Percentiles rank a stretch among this genome's conserved stretches.
Conservation (phyloP, 2,888 invertebrate genomes). For the Dione vanillae region DNA sequence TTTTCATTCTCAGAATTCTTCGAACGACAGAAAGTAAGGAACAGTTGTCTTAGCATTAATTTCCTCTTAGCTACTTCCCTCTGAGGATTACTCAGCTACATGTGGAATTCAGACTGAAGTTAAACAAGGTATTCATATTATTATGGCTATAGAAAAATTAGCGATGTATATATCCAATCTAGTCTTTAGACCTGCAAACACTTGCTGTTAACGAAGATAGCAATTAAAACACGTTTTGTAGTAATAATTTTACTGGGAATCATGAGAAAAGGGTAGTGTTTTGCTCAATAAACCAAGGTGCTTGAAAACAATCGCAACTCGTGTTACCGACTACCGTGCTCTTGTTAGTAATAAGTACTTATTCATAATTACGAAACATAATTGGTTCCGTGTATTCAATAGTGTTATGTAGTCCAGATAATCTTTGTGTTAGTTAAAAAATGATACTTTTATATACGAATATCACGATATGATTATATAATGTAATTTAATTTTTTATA, state of each 20-base stretch:
- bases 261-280: slow-evolving; percentile 29
- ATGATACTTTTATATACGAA: slow-evolving; percentile 3
- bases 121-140: too few species aligned
- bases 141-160: too few species aligned
- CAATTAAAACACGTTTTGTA: neutral
- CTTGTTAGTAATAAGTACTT: slow-evolving; percentile 19
- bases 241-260: slow-evolving; percentile 23
- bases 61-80: too few species aligned
- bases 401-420: neutral
- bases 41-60: too few species aligned
- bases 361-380: slow-evolving; percentile 20
- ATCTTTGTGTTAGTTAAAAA: neutral
- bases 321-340: slow-evolving; percentile 20
- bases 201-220: neutral
- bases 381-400: slow-evolving; percentile 32
- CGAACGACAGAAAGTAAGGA: too few species aligned
- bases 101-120: too few species aligned
- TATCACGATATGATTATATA: slow-evolving; percentile 7
- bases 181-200: neutral
- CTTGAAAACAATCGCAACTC: slow-evolving; percentile 23
- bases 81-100: too few species aligned
- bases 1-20: too few species aligned
- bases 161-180: too few species aligned
- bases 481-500: neutral
- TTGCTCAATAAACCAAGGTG: slow-evolving; percentile 26